Base-by-base conservation (phyloP, 2,888 invertebrate species). In the Bellardia bayeri region DNA sequence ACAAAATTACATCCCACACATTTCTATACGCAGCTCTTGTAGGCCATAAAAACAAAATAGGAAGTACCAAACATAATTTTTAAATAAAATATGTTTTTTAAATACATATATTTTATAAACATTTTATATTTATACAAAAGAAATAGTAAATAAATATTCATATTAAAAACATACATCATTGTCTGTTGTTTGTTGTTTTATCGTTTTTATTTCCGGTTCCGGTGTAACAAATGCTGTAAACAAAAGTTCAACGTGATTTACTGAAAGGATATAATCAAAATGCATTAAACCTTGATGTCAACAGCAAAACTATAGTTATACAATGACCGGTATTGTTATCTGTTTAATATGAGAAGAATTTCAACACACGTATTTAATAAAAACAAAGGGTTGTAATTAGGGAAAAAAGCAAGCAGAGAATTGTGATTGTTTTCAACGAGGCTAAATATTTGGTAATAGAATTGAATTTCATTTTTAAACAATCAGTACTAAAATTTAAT, bases 181-280 rank as follows among this genome's bases (percentile, higher is more conserved):
- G 56, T 69, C n/a, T 75, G 74, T 49, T 61, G 30, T 56, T 66
- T 64, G 79, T 66, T 75, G 54, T 75, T 80, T 87, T 87, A 72
- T 71, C 63, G 61, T 75, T 83, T 75, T 81, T 16, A 80, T 75
- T 80, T 87, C 86, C 86, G 83, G 83, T 87, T 87, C 86, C 86
- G 83, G 69, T 54, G 58, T 75, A 80, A 80, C 83, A 87, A 79
- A 71, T 83, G 83, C 61, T 80, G 69, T 71, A 33, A 58, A 79
- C 79, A 82, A 86, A 75, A 80, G 68, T 71, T 64, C 37, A 80
- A 87, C 71, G 80, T 83, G 79, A 54, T 81, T 81, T 81, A 69
- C 69, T 37, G 51, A 61, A 75, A 81, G 69, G 85, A 85, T 74
- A 74, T 54, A 74, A 86, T 82, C 74, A 79, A 45, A 79, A 45